These are phyloP conservation scores for Microplitis mediator DNA, from an alignment of 1,140 invertebrate genomes.

Conservation along the genomic window DNA sequence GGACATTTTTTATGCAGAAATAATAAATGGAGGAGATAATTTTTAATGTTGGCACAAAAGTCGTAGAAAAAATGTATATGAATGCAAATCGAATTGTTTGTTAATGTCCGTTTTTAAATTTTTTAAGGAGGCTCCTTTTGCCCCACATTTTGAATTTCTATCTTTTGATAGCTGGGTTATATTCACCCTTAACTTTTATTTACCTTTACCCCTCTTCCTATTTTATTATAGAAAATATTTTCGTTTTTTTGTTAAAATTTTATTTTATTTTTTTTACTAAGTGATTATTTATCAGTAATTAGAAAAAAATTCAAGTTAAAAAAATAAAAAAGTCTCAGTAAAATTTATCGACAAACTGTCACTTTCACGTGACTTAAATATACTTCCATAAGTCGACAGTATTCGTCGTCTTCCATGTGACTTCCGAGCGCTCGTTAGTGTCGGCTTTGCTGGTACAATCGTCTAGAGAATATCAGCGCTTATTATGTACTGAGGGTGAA, in stretches of 20 bases:
- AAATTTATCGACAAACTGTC: constrained; percentile 32
- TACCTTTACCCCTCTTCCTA: too few relatives aligned
- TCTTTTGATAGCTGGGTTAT: too few relatives aligned
- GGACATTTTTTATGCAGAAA: neutral
- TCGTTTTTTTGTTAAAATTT: too few relatives aligned
- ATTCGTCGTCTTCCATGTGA: constrained; percentile 54
- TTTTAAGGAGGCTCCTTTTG: too few relatives aligned
- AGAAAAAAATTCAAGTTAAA: neutral
- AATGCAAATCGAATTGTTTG: too few relatives aligned
- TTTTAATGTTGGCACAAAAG: too few relatives aligned
- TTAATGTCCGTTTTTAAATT: too few relatives aligned
- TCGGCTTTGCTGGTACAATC: constrained; percentile 49
- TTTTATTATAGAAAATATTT: too few relatives aligned
- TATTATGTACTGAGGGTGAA: neutral
- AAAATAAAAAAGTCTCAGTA: constrained; percentile 9
- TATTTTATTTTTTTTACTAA: too few relatives aligned
- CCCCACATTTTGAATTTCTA: too few relatives aligned
- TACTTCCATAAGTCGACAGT: constrained; percentile 16
- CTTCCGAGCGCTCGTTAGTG: constrained; percentile 62
- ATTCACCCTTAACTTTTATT: too few relatives aligned
- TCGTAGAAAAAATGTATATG: too few relatives aligned
- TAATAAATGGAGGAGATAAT: neutral
- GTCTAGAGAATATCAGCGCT: constrained; percentile 10
- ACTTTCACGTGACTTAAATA: constrained; percentile 31
- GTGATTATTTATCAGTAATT: neutral